These are phyloP conservation scores for Prietella phreatophila DNA, from an alignment of 2,113 vertebrate species.

Conservation along the genomic window DNA sequence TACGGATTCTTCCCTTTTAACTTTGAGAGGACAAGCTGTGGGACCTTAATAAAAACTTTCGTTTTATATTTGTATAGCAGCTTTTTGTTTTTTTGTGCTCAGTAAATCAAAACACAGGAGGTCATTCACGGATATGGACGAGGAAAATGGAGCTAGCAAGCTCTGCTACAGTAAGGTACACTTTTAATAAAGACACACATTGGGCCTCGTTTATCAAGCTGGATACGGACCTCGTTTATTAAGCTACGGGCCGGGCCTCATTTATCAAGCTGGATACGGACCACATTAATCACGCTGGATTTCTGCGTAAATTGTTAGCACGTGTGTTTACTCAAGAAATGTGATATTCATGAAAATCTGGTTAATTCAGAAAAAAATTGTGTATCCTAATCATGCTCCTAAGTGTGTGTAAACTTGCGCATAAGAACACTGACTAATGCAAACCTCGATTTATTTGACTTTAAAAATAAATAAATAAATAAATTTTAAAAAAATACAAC, in stretches of 20 bases:
- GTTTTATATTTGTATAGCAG: not conserved
- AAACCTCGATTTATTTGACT: not conserved
- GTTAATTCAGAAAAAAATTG: not conserved
- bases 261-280: not conserved
- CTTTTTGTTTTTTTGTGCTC: not conserved
- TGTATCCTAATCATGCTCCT: not conserved
- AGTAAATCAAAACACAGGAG: not conserved
- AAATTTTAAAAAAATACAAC: no score
- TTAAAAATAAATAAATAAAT: no score
- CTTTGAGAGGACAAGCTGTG: not conserved
- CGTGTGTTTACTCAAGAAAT: not conserved
- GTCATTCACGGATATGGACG: not conserved
- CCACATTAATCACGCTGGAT: not conserved
- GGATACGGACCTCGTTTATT: not conserved
- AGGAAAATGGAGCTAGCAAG: not conserved
- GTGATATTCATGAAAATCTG: not conserved
- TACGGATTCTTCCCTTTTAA: not conserved
- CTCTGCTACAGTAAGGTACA: not conserved
- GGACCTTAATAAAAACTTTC: not conserved
- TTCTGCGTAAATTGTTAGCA: not conserved
- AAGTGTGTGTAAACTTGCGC: no score
- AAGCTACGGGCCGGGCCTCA: not conserved
- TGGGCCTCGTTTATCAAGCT: not conserved
- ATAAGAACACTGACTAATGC: not conserved
- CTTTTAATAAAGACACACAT: not conserved